Base-by-base conservation (phyloP, 37 sponge, comb jelly and placozoan genomes). In the Chondrosia reniformis region DNA sequence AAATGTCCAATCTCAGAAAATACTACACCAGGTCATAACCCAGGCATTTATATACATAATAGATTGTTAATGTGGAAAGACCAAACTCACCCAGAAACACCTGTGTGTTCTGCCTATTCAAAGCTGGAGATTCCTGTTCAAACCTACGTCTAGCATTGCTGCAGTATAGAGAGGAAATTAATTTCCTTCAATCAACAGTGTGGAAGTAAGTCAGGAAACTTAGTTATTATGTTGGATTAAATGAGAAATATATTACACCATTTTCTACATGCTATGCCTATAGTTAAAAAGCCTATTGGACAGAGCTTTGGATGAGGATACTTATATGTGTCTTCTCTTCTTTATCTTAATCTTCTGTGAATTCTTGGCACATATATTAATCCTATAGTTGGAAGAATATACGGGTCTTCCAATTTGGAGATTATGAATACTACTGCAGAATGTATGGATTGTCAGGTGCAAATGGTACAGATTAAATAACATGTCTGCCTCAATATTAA, bases 131-230 rank as follows among this genome's bases (percentile, higher is more conserved):
- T 7, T 34, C 4, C 33, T 34, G 31, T 4, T 21, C 19, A 36
- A 64, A 64, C 66, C 66, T 64, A 3, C 66, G 33, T 36, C 28
- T 64, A 24, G 63, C 63, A 61, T 8, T 61, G 33, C 34, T 21
- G 3, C 66, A 27, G 17, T 64, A 64, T 28, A 32, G 33, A 64
- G 34, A 64, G 7, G 34, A 64, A 36, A 7, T 64, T 19, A 32
- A 64, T 2, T 21, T 2, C 4, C 25, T 64, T 7, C 32, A n/a
- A 10, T 4, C 31, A 32, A 10, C 66, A 27, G 33, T 36, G 4
- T 64, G 66, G 66, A 19, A 32, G 66, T 64, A 64, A 64, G 66
- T 28, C n/a, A 56, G 10, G 52, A 19, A 49, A n/a, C n/a, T n/a
- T n/a, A n/a, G n/a, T n/a, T n/a, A n/a, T n/a, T n/a, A n/a, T n/a